phyloP scores from a whole-genome alignment of 2,113 vertebrate genomes.

The Prunella himalayana region DNA sequence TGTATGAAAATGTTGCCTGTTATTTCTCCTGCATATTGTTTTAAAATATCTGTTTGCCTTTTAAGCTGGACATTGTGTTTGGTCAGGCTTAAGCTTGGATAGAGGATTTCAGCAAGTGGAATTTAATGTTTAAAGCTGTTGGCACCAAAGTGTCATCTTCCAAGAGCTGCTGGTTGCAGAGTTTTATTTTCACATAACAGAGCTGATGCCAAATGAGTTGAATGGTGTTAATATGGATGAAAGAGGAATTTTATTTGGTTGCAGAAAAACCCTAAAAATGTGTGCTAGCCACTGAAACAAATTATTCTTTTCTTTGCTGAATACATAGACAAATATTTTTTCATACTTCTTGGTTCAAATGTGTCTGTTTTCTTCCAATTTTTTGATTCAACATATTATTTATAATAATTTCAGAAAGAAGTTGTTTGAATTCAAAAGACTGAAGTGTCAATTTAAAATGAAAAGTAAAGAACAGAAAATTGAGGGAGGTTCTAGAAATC shows the following conservation, averaged over 20 bases:
- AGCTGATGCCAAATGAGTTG: background rate
- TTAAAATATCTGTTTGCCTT: background rate
- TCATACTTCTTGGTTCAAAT: background rate
- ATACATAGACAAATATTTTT: background rate
- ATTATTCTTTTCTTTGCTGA: background rate
- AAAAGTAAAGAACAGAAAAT: background rate
- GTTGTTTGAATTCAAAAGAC: background rate
- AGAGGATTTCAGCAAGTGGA: background rate
- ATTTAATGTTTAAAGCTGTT: background rate
- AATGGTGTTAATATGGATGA: background rate
- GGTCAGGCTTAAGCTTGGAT: background rate
- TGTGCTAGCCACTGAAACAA: background rate
- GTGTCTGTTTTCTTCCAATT: background rate
- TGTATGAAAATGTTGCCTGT: background rate
- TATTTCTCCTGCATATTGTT: background rate
- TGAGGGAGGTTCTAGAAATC: background rate
- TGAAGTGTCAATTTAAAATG: background rate
- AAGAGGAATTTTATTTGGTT: background rate
- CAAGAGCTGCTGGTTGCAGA: background rate
- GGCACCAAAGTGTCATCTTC: background rate
- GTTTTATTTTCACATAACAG: background rate
- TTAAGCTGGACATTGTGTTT: background rate
- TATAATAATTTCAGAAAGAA: background rate
- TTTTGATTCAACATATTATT: background rate
- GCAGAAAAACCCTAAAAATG: background rate